phyloP scores from a whole-genome alignment of 92 coral and sea anemone genomes.

The Epizoanthus fatuus region DNA sequence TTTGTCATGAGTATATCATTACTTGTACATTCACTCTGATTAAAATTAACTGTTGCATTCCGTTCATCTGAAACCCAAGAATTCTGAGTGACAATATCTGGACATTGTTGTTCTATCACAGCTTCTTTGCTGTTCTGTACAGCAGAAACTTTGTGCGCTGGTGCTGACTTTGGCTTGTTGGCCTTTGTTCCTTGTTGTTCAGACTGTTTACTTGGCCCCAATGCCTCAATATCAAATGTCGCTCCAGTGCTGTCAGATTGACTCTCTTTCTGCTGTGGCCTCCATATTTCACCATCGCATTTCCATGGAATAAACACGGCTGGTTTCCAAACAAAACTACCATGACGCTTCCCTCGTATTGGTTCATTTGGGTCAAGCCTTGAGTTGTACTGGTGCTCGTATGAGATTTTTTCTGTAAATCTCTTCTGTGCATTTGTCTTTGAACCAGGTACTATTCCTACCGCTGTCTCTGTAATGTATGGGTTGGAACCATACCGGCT shows the following conservation, averaged over 20 bases:
- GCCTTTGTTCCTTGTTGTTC: not conserved
- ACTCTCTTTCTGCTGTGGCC: not conserved
- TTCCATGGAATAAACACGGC: conserved; percentile 50
- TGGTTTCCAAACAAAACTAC: conserved; percentile 93
- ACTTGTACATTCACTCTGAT: not conserved
- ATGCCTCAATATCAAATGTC: not conserved
- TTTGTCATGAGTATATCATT: not conserved
- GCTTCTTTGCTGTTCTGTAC: not conserved
- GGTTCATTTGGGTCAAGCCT: conserved; percentile 94
- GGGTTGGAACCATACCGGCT: conserved; percentile 51
- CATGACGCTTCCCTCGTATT: conserved; percentile 92
- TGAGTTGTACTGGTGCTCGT: conserved; percentile 96
- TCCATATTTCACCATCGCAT: not conserved
- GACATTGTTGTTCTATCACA: not conserved
- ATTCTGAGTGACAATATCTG: not conserved
- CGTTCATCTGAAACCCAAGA: conserved; percentile 14
- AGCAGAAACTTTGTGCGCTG: conserved; percentile 5
- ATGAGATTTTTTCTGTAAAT: conserved; percentile 88
- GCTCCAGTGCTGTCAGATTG: not conserved
- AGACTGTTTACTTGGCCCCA: not conserved
- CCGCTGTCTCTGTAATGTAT: conserved; percentile 37
- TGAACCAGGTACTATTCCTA: conserved; percentile 48
- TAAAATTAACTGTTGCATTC: not conserved
- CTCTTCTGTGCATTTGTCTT: conserved; percentile 15
- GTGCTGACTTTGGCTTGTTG: conserved; percentile 8